A percentile compares a stretch with the other conserved stretches of the same genome.
Evolutionary conservation across 2,888 invertebrate genomes (phyloP).

Genomic region (Boloria selene): DNA sequence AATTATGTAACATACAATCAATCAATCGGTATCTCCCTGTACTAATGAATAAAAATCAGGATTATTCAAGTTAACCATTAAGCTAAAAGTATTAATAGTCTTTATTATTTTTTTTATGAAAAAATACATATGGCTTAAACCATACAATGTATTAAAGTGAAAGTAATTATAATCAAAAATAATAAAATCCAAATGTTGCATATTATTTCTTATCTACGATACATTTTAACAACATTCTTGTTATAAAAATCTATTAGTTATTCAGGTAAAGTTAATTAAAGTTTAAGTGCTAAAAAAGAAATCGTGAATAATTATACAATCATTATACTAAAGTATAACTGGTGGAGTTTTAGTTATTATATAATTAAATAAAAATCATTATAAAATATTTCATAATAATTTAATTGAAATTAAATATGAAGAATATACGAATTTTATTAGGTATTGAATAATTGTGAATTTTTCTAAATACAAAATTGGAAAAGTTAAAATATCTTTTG

Average conservation of each 20-base stretch:
- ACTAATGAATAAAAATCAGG: conserved; percentile 28
- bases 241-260: conserved; percentile 29
- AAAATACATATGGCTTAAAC: conserved; percentile 2
- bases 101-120: conserved; percentile 4
- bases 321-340: conserved; percentile 28
- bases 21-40: conserved; percentile 37
- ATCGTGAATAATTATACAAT: conserved; percentile 26
- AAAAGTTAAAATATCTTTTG: conserved; percentile 6
- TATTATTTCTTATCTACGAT: conserved; percentile 15
- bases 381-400: conserved; percentile 8
- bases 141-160: conserved; percentile 7
- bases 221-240: conserved; percentile 26
- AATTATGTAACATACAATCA: conserved; percentile 26
- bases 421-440: background rate
- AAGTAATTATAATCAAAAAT: background rate
- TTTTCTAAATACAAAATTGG: conserved; percentile 13
- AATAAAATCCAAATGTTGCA: conserved; percentile 6
- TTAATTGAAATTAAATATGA: conserved; percentile 9
- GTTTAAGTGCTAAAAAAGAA: conserved; percentile 26
- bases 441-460: conserved; percentile 10
- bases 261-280: conserved; percentile 26
- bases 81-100: background rate
- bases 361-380: conserved; percentile 21
- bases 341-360: conserved; percentile 29
- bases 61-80: conserved; percentile 7